These are phyloP conservation scores for Oscheius sp. DNA, from an alignment of 2,888 invertebrate species.

Conservation along the genomic window DNA sequence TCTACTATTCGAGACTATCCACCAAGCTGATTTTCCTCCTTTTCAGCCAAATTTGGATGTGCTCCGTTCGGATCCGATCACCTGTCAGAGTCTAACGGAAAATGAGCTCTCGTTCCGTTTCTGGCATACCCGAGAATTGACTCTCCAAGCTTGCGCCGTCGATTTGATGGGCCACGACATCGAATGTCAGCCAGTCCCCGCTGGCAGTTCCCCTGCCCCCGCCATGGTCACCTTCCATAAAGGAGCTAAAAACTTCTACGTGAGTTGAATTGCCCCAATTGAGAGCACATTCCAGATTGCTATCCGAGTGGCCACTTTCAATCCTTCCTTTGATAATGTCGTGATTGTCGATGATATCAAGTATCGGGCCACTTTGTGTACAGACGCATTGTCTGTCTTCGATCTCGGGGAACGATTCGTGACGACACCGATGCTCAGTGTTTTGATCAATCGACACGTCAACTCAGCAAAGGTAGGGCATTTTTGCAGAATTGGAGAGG, in stretches of 20 bases:
- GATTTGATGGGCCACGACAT: conserved; percentile 47
- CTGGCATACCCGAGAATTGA: conserved; percentile 58
- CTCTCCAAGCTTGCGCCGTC: conserved; percentile 57
- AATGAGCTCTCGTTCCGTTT: conserved; percentile 65
- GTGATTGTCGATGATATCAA: conserved; percentile 69
- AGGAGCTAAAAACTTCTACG: conserved; percentile 59
- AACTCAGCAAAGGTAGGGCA: conserved; percentile 60
- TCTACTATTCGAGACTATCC: background rate
- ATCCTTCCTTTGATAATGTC: conserved; percentile 68
- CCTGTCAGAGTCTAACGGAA: conserved; percentile 63
- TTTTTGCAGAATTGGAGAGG: background rate
- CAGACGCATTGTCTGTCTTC: conserved; percentile 65
- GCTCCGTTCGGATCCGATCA: conserved; percentile 69
- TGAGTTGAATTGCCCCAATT: background rate
- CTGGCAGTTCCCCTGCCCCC: conserved; percentile 56
- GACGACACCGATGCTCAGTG: conserved; percentile 65
- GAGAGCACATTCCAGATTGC: conserved; percentile 53
- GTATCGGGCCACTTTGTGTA: conserved; percentile 59
- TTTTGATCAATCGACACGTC: conserved; percentile 64
- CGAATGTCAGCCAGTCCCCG: conserved; percentile 57
- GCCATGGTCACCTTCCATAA: conserved; percentile 53
- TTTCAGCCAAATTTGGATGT: conserved; percentile 48
- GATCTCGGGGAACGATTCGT: conserved; percentile 68
- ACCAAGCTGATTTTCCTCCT: no score
- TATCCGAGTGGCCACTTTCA: conserved; percentile 61